A percentile compares a stretch with the other conserved stretches of the same genome.
These are phyloP conservation scores for Patiria pectinifera DNA, from an alignment of 53 echinoderm and acorn worm species.

Conservation along the genomic window DNA sequence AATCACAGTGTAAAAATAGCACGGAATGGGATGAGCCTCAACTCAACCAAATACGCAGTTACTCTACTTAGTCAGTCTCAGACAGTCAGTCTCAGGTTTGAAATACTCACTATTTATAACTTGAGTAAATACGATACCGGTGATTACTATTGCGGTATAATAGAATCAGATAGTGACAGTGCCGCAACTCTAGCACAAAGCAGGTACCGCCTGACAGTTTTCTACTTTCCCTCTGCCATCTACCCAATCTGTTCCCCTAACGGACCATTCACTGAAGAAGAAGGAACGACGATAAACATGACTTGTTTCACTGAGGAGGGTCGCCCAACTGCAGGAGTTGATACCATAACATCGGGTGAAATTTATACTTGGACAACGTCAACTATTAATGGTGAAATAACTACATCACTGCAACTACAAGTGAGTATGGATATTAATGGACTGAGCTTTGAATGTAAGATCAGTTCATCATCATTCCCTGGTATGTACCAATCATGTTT, in stretches of 20 bases:
- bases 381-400: no score
- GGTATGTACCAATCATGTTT: no score
- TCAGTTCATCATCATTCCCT: background rate
- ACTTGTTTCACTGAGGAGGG: no score
- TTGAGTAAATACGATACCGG: background rate
- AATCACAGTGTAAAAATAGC: no score
- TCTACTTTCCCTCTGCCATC: background rate
- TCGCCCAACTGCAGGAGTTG: background rate
- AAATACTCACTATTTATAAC: background rate
- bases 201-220: background rate
- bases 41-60: background rate
- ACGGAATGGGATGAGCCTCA: background rate
- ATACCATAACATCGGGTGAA: background rate
- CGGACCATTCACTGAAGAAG: constrained; percentile 18
- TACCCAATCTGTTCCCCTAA: background rate
- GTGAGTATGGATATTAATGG: no score
- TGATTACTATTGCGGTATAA: background rate
- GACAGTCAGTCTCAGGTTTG: background rate
- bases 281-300: constrained; percentile 3
- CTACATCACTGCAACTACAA: no score
- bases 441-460: background rate
- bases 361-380: background rate
- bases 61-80: background rate
- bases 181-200: background rate
- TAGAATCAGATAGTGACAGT: background rate